Conservation (phyloP, 1,140 invertebrate genomes). For the Sesamia nonagrioides region DNA sequence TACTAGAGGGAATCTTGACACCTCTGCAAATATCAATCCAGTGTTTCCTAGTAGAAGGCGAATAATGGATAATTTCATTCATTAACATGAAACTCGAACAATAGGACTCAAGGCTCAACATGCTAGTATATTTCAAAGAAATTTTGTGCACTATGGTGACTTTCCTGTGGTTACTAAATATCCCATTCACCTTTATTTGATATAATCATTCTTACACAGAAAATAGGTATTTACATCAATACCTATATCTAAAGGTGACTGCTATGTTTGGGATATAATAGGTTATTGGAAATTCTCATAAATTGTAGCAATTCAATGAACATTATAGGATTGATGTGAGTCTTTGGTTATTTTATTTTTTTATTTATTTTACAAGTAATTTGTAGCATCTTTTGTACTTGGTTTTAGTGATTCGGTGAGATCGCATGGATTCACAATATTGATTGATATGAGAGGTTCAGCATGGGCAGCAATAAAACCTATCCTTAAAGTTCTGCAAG, state of each 20-base stretch:
- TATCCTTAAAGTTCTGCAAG: slow-evolving; percentile 98
- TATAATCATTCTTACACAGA: neutral
- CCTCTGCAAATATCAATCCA: neutral
- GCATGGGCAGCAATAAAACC: slow-evolving; percentile 99
- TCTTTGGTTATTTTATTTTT: neutral
- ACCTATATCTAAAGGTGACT: too few relatives aligned
- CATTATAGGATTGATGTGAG: neutral
- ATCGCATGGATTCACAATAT: slow-evolving; percentile 96
- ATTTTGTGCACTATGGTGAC: neutral
- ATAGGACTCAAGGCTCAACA: neutral
- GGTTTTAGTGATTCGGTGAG: slow-evolving; percentile 95
- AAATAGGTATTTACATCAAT: too few relatives aligned
- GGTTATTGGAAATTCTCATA: too few relatives aligned
- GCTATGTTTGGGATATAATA: too few relatives aligned
- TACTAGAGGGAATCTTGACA: neutral
- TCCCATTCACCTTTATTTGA: neutral
- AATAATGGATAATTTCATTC: slow-evolving; percentile 2
- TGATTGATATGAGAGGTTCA: slow-evolving; percentile 97
- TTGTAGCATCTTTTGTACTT: slow-evolving; percentile 56
- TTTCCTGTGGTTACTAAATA: slow-evolving; percentile 9
- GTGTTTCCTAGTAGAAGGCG: neutral
- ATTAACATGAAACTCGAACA: slow-evolving; percentile 8
- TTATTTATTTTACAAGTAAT: neutral
- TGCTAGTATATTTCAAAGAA: slow-evolving; percentile 2
- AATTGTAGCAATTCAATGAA: too few relatives aligned